Evolutionary conservation across 2,797 vertebrate species (phyloP).

Genomic region (Chiloscyllium punctatum): DNA sequence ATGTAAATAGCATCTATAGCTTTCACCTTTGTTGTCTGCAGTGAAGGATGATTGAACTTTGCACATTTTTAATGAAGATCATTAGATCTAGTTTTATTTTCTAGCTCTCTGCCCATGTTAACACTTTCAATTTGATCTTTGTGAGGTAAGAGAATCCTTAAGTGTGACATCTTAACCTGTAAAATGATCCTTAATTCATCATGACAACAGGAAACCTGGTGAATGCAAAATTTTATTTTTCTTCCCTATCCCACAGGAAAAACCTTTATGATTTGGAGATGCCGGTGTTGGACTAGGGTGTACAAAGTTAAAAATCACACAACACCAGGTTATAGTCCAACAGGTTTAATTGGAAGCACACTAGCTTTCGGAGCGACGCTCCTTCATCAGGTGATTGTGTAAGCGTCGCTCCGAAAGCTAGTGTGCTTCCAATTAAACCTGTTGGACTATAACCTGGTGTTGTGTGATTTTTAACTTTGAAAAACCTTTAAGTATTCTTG

Average conservation of each 20-base stretch:
- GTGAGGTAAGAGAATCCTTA: neutral
- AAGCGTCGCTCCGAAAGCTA: no score
- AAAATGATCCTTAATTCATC: neutral
- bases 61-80: neutral
- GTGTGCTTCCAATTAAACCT: no score
- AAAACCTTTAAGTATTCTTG: no score
- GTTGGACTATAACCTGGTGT: no score
- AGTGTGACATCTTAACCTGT: neutral
- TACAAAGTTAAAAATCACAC: no score
- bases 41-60: neutral
- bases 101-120: neutral
- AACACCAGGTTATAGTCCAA: no score
- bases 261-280: no score
- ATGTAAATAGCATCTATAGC: neutral
- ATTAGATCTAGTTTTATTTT: neutral
- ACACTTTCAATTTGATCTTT: neutral
- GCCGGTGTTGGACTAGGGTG: no score
- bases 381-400: no score
- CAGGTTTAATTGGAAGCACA: no score
- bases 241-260: neutral
- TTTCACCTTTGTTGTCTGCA: neutral
- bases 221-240: neutral
- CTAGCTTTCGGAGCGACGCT: no score
- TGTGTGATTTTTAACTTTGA: no score
- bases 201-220: neutral